These are phyloP conservation scores for Bombus vancouverensis DNA, from an alignment of 1,140 invertebrate species.

Conservation along the genomic window DNA sequence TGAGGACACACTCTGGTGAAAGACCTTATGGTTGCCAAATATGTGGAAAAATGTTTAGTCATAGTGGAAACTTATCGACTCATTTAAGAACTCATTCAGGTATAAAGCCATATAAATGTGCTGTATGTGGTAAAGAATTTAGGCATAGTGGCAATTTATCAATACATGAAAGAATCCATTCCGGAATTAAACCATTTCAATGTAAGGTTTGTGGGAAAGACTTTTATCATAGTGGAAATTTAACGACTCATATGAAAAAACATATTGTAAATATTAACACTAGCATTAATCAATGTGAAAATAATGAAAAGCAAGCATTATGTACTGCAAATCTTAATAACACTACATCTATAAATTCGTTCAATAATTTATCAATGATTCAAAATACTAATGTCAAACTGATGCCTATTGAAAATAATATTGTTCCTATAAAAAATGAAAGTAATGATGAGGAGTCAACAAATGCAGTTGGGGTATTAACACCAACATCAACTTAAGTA, in stretches of 20 bases:
- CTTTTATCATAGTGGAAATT: constrained; percentile 87
- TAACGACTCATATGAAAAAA: constrained; percentile 82
- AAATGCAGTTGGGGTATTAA: constrained; percentile 35
- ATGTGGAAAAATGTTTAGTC: constrained; percentile 84
- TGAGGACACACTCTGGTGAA: constrained; percentile 85
- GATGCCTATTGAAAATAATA: constrained; percentile 50
- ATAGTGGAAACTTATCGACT: constrained; percentile 84
- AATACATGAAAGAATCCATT: constrained; percentile 83
- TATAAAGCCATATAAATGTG: constrained; percentile 83
- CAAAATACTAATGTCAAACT: constrained; percentile 48
- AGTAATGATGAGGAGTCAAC: constrained; percentile 52
- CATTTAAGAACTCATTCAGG: constrained; percentile 84
- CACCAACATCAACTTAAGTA: constrained; percentile 48
- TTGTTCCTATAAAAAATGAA: constrained; percentile 68
- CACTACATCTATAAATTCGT: constrained; percentile 46
- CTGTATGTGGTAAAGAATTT: constrained; percentile 83
- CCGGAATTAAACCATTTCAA: constrained; percentile 85
- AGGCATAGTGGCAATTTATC: constrained; percentile 84
- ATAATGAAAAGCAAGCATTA: constrained; percentile 56
- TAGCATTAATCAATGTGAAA: constrained; percentile 62
- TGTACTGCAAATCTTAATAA: constrained; percentile 30
- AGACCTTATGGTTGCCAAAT: constrained; percentile 85
- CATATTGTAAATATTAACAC: constrained; percentile 68
- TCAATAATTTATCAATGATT: constrained; percentile 52
- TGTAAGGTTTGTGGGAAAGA: constrained; percentile 88